Evolutionary conservation across 1,140 invertebrate genomes (phyloP).

Genomic region (Heliconius congener): DNA sequence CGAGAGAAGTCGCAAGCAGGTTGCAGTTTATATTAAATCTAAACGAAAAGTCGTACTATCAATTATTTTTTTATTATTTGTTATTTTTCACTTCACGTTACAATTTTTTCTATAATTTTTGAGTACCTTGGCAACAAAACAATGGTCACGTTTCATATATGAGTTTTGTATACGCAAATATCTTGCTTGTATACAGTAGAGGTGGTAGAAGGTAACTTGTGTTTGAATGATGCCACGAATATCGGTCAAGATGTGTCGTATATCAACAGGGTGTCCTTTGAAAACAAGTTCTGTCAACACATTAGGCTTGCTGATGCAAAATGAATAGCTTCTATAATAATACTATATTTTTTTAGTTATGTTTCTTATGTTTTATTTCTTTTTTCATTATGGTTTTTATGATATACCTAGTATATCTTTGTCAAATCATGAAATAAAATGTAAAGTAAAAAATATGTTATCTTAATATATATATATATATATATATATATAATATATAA

Average conservation of each 20-base stretch:
- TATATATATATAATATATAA: too few species aligned
- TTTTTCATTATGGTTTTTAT: neutral
- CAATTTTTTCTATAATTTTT: neutral
- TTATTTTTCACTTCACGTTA: neutral
- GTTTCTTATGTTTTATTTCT: neutral
- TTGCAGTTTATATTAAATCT: too few species aligned
- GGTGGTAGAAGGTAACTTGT: conserved; percentile 1
- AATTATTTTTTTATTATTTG: neutral
- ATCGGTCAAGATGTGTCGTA: conserved; percentile 29
- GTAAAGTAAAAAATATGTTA: too few species aligned
- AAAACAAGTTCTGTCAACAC: conserved; percentile 23
- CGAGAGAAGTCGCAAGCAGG: too few species aligned
- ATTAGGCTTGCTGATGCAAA: neutral
- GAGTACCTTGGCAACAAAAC: too few species aligned
- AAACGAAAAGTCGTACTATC: too few species aligned
- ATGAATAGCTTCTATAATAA: neutral
- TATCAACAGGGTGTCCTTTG: conserved; percentile 26
- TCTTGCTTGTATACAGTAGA: too few species aligned
- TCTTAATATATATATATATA: too few species aligned
- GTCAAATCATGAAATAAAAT: neutral
- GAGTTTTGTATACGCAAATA: too few species aligned
- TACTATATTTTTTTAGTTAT: neutral
- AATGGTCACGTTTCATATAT: too few species aligned
- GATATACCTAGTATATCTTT: neutral
- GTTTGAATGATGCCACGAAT: conserved; percentile 24